Base-by-base conservation (phyloP, 2,888 invertebrate genomes). In the Nemotelus pantherinus region DNA sequence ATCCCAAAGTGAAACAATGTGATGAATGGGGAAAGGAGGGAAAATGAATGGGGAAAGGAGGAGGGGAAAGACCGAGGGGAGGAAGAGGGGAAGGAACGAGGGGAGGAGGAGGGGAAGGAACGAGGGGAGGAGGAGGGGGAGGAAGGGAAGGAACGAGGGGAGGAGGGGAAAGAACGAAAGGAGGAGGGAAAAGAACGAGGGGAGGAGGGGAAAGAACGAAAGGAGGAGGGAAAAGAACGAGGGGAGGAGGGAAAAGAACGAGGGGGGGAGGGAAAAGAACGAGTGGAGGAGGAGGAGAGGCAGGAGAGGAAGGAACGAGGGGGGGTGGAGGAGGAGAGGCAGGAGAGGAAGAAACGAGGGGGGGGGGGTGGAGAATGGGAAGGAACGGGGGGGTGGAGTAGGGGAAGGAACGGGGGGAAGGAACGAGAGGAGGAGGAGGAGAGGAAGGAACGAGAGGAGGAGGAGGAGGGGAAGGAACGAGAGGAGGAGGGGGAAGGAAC, bases 401-500 rank as follows among this genome's bases (percentile, higher is more conserved):
- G n/a, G 57, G n/a, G 25, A 57, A 57, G n/a, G 44, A 7, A 44
- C 7, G 43, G 55, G n/a, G 43, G n/a, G n/a, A 3, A 65, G 44
- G 3, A 39, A 44, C 3, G 25, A 65, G 3, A 67, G 10, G 45
- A 39, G 2, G 43, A 67, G 45, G 10, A n/a, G 47, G 48, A 48
- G 25, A 10, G 2, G 3, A 5, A 47, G 45, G 47, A 25, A 48
- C 6, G 43, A 48, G 7, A 71, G 71, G 43, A 2, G n/a, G 39
- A 50, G 50, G 43, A 39, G 57, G 44, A 10, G 41, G 43, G 72
- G 55, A 44, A 44, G 44, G 25, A 10, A 57, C 57, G 25, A 44
- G 57, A 57, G 55, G 44, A n/a, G 41, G 72, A 43, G 44, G 44
- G 57, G 43, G 58, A 72, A 55, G 57, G 44, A 43, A n/a, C 43